Percentiles rank a stretch among this genome's conserved stretches.
Evolutionary conservation across 2,797 vertebrate species (phyloP).

Genomic region (Spea hammondii): DNA sequence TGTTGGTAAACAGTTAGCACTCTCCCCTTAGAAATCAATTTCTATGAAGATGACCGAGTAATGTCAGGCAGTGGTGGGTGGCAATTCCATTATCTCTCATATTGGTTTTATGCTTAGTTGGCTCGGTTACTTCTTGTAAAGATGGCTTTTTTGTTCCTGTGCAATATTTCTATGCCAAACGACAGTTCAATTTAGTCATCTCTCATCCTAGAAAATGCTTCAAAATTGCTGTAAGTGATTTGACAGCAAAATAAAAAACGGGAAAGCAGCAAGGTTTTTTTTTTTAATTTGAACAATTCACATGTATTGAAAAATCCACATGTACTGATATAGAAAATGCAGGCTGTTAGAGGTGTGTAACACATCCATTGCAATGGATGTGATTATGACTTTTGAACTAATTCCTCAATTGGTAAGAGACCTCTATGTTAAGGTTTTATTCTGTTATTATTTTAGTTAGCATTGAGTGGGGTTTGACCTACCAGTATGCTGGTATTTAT

Average conservation of each 20-base stretch:
- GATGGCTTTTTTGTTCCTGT: constrained; percentile 26
- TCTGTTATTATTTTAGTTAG: constrained; percentile 3
- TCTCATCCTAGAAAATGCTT: constrained; percentile 32
- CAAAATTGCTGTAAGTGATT: constrained; percentile 38
- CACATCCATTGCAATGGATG: not conserved
- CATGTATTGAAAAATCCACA: too few species aligned
- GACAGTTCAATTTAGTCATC: constrained; percentile 44
- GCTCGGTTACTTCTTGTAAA: constrained; percentile 44
- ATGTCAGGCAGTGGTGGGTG: constrained; percentile 30
- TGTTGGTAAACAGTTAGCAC: not conserved
- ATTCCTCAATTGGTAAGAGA: too few species aligned
- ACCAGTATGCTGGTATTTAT: not conserved
- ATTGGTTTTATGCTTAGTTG: constrained; percentile 42
- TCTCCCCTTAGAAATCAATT: constrained; percentile 36
- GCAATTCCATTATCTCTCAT: constrained; percentile 46
- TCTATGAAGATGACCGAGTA: constrained; percentile 19
- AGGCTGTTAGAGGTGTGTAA: too few species aligned
- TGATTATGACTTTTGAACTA: constrained; percentile 10
- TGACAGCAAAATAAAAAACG: constrained; percentile 10
- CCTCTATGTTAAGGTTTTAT: not conserved
- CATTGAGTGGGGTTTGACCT: not conserved
- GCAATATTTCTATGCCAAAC: constrained; percentile 27
- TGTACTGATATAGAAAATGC: too few species aligned
- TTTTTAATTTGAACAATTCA: not conserved
- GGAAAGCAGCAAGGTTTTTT: constrained; percentile 4